Conservation (phyloP, 2,797 vertebrate species). For the Spinus pinus region DNA sequence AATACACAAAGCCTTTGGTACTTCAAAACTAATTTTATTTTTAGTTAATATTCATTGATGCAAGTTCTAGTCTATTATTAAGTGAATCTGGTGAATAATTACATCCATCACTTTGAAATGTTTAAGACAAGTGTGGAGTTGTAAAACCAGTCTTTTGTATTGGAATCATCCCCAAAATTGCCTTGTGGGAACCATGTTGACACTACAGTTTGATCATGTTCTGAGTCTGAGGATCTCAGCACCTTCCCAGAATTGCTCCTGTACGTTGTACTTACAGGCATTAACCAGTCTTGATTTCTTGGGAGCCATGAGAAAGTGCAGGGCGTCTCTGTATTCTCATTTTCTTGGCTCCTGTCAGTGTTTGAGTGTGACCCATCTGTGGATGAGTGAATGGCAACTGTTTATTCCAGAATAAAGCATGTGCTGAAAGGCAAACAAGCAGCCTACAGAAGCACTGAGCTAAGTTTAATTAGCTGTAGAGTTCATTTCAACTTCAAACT, state of each 20-base stretch:
- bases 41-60: slow-evolving; percentile 48
- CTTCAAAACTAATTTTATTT: slow-evolving; percentile 46
- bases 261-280: neutral
- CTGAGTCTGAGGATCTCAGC: neutral
- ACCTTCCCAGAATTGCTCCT: neutral
- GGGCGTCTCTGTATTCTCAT: neutral
- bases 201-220: neutral
- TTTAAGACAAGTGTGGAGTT: slow-evolving; percentile 3
- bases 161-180: neutral
- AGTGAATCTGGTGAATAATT: slow-evolving; percentile 5
- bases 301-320: neutral
- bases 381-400: slow-evolving; percentile 28
- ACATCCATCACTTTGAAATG: slow-evolving; percentile 20
- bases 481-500: slow-evolving; percentile 23
- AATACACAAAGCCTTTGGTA: slow-evolving; percentile 25
- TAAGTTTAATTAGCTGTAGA: slow-evolving; percentile 31
- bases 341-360: neutral
- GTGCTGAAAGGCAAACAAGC: slow-evolving; percentile 7
- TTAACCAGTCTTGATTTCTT: neutral
- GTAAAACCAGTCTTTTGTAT: neutral
- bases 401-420: slow-evolving; percentile 31
- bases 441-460: neutral
- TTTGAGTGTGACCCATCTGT: slow-evolving; percentile 15
- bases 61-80: slow-evolving; percentile 11
- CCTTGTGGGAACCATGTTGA: neutral